These are phyloP conservation scores for Leptobrachium leishanense DNA, from an alignment of 2,113 vertebrate genomes.

Conservation along the genomic window DNA sequence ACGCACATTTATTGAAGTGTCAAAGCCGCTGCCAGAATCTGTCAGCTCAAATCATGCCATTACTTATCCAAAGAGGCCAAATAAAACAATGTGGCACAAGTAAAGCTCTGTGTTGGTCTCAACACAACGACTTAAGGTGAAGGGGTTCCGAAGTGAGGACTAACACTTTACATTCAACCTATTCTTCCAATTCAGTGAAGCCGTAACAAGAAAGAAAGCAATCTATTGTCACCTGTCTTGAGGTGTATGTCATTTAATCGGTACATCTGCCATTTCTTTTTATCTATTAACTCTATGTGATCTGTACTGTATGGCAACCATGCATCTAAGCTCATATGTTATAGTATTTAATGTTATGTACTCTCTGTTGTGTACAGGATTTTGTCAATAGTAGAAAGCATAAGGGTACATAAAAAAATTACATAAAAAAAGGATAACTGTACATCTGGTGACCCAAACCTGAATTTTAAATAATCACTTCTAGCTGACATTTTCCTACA, in stretches of 20 bases:
- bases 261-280: background rate
- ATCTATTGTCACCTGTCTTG: slow-evolving; percentile 1
- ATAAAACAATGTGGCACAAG: slow-evolving; percentile 30
- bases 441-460: too few species aligned
- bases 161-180: background rate
- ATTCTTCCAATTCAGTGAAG: slow-evolving; percentile 10
- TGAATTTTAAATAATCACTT: too few species aligned
- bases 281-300: background rate
- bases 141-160: background rate
- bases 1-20: slow-evolving; percentile 19
- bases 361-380: too few species aligned
- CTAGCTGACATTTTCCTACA: too few species aligned
- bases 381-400: too few species aligned
- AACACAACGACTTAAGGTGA: slow-evolving; percentile 8
- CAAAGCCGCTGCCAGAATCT: slow-evolving; percentile 16
- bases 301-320: too few species aligned
- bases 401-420: too few species aligned
- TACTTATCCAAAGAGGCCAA: slow-evolving; percentile 26
- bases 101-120: slow-evolving; percentile 10
- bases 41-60: slow-evolving; percentile 19
- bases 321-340: too few species aligned
- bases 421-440: too few species aligned
- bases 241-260: background rate
- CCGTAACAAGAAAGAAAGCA: background rate
- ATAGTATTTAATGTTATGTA: too few species aligned